phyloP scores from a whole-genome alignment of 2,888 invertebrate genomes.

The Corbicula japonica region DNA sequence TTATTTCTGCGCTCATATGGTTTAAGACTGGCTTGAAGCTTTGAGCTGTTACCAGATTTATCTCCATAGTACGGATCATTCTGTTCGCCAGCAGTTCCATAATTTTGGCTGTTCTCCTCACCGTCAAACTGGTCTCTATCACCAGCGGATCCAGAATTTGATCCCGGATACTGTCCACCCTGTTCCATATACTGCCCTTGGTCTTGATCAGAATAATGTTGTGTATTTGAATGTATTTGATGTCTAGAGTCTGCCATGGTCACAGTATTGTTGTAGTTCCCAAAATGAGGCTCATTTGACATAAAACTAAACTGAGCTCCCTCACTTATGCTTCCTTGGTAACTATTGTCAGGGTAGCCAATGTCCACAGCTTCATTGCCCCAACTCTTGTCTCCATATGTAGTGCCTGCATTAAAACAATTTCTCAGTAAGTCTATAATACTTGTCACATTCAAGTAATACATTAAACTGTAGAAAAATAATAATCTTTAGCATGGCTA shows the following conservation, averaged over 20 bases:
- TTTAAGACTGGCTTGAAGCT: slow-evolving; percentile 61
- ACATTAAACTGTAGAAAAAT: too few relatives aligned
- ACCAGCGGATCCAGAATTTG: not conserved
- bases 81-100: slow-evolving; percentile 1
- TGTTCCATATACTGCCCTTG: not conserved
- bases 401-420: too few relatives aligned
- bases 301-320: slow-evolving; percentile 20
- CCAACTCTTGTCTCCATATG: not conserved
- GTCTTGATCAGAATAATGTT: not conserved
- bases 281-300: slow-evolving; percentile 21
- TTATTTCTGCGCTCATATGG: slow-evolving; percentile 72
- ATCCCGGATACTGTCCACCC: not conserved
- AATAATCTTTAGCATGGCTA: too few relatives aligned
- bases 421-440: too few relatives aligned
- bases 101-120: not conserved
- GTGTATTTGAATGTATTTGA: not conserved
- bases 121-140: slow-evolving; percentile 6
- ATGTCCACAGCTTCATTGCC: slow-evolving; percentile 10
- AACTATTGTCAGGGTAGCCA: slow-evolving; percentile 17
- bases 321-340: slow-evolving; percentile 3
- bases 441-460: too few relatives aligned
- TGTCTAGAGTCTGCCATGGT: not conserved
- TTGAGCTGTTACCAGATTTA: slow-evolving; percentile 28
- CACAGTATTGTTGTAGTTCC: not conserved
- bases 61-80: slow-evolving; percentile 6